These are phyloP conservation scores for Leptodirus hochenwartii DNA, from an alignment of 2,888 invertebrate species.

Conservation along the genomic window DNA sequence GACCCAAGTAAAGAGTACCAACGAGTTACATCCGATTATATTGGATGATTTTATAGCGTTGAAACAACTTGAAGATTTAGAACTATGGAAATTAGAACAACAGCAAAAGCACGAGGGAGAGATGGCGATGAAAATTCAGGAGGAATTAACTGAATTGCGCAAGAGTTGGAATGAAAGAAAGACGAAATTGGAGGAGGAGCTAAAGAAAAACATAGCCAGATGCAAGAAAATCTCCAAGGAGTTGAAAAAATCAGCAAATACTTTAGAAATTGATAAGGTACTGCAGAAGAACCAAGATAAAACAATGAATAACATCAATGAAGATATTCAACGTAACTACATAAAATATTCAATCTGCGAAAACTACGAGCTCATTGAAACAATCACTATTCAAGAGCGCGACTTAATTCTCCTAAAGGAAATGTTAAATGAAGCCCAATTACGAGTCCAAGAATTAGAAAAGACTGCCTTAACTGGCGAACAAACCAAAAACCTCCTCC, in stretches of 20 bases:
- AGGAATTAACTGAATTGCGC: conserved; percentile 11
- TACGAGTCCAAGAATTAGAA: conserved; percentile 27
- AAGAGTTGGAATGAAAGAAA: conserved; percentile 19
- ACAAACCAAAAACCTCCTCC: conserved; percentile 44
- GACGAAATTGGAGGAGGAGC: conserved; percentile 34
- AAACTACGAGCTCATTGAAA: conserved; percentile 19
- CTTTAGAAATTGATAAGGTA: conserved; percentile 12
- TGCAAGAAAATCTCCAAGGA: conserved; percentile 40
- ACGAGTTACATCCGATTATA: conserved; percentile 18
- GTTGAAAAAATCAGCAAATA: conserved; percentile 36
- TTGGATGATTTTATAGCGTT: conserved; percentile 26
- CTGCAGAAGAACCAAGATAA: conserved; percentile 13
- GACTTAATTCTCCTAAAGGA: conserved; percentile 21
- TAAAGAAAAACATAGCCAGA: conserved; percentile 38
- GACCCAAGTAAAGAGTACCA: conserved; percentile 2
- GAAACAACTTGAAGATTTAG: conserved; percentile 45
- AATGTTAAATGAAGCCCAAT: conserved; percentile 19
- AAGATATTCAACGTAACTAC: conserved; percentile 18
- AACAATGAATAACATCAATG: conserved; percentile 14
- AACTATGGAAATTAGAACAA: conserved; percentile 54
- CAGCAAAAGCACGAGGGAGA: conserved; percentile 42
- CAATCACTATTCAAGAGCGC: conserved; percentile 21
- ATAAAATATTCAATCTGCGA: conserved; percentile 17
- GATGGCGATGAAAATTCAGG: conserved; percentile 23
- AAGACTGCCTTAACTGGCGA: conserved; percentile 43